Evolutionary conservation across 2,888 invertebrate species (phyloP).

Genomic region (Emesis russula): DNA sequence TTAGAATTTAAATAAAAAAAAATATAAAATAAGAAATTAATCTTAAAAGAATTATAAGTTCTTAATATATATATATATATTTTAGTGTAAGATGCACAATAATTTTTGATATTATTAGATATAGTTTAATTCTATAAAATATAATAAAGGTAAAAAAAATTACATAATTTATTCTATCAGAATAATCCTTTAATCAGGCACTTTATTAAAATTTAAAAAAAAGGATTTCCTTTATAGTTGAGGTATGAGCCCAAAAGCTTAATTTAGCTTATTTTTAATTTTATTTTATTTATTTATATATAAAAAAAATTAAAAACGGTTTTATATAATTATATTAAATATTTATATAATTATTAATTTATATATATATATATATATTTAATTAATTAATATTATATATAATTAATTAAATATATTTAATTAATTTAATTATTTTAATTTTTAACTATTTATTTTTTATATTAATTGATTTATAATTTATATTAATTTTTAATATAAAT

Average conservation of each 20-base stretch:
- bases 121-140: constrained; percentile 96
- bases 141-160: constrained; percentile 95
- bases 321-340: constrained; percentile 29
- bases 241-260: constrained; percentile 97
- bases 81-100: constrained; percentile 96
- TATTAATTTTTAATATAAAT: constrained; percentile 84
- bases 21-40: constrained; percentile 86
- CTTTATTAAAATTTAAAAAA: constrained; percentile 94
- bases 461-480: constrained; percentile 92
- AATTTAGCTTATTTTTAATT: constrained; percentile 95
- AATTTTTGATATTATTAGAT: constrained; percentile 96
- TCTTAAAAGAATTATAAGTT: constrained; percentile 89
- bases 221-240: constrained; percentile 94
- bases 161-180: constrained; percentile 94
- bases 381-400: constrained; percentile 68
- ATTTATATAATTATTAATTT: constrained; percentile 21
- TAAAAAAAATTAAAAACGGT: constrained; percentile 36
- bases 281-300: constrained; percentile 69
- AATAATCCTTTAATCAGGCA: constrained; percentile 94
- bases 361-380: background rate
- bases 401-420: background rate
- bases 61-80: constrained; percentile 90
- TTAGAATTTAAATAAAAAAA: constrained; percentile 91
- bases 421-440: constrained; percentile 81
- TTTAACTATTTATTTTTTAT: constrained; percentile 72